These are phyloP conservation scores for Petrocephalus zakoni DNA, from an alignment of 2,113 vertebrate genomes.

Conservation along the genomic window DNA sequence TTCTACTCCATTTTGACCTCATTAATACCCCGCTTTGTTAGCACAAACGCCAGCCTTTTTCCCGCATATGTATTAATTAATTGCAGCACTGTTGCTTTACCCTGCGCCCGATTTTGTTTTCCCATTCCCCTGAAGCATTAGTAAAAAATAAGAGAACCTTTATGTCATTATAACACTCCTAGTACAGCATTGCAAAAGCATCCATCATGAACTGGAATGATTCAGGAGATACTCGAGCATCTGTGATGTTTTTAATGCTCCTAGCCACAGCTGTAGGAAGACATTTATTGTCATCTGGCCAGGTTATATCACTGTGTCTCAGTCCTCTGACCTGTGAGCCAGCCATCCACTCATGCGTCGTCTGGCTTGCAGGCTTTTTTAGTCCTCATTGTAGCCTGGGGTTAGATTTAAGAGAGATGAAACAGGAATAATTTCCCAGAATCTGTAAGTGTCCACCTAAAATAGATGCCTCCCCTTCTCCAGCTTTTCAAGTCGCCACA, in stretches of 20 bases:
- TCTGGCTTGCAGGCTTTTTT: not conserved
- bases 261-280: conserved; percentile 49
- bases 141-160: not conserved
- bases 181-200: conserved; percentile 50
- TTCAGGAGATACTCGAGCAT: conserved; percentile 7
- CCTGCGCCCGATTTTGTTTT: conserved; percentile 14
- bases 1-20: too few species aligned
- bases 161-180: conserved; percentile 45
- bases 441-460: not conserved
- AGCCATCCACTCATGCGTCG: not conserved
- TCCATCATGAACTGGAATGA: conserved; percentile 52
- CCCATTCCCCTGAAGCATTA: conserved; percentile 27
- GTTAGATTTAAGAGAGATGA: not conserved
- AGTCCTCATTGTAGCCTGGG: not conserved
- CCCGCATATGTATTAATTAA: not conserved
- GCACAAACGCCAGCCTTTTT: too few species aligned
- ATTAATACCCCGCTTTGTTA: too few species aligned
- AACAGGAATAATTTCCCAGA: not conserved
- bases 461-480: not conserved
- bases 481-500: not conserved
- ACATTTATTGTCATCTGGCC: conserved; percentile 57
- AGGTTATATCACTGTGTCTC: conserved; percentile 51
- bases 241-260: conserved; percentile 53
- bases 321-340: conserved; percentile 43
- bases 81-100: not conserved